Evolutionary conservation across 2,888 invertebrate species (phyloP), one percentile per base, ranked within the genome.

Genomic region (Phragmatobia fuliginosa): DNA sequence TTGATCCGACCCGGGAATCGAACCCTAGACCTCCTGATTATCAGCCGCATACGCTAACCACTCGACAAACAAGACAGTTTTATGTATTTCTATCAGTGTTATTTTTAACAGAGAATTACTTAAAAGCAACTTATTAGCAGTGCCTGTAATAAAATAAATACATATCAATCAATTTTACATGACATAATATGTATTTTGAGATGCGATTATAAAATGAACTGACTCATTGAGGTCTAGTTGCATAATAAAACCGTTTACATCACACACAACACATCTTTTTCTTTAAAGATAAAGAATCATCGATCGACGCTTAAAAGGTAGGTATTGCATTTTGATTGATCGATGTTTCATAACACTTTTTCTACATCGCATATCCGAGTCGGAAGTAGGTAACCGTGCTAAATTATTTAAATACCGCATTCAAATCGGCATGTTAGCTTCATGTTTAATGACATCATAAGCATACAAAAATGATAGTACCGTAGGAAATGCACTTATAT

Each of bases 401-500:
- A 75, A 72, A 81, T 77, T 68, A 77, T 73, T 64, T 79, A 77
- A 76, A 75, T 62, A 66, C 25, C 66, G 70, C 56, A 66, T 75
- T 78, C 70, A 75, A 73, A 70, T 76, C 68, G 68, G 69, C 74
- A 68, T 61, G 70, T 64, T 67, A 74, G 61, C 52, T 62, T 83
- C 83, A 78, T 81, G 76, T 85, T 78, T 31, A 69, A 68, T 82
- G 82, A 88, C 74, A 68, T 78, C 75, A 82, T 69, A 67, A 73
- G 28, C 45, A 66, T 45, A 32, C 70, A 76, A 75, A 81, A 81
- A 81, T 68, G 74, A 76, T 77, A 77, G 76, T 86, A 84, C 82
- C 80, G 79, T 84, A 87, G 90, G 90, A 91, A 89, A 89, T 89
- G 84, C 81, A 85, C 85, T 94, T 94, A 92, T 86, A 85, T 93